Evolutionary conservation across 2,113 vertebrate genomes (phyloP).

Genomic region (Odobenus rosmarus): DNA sequence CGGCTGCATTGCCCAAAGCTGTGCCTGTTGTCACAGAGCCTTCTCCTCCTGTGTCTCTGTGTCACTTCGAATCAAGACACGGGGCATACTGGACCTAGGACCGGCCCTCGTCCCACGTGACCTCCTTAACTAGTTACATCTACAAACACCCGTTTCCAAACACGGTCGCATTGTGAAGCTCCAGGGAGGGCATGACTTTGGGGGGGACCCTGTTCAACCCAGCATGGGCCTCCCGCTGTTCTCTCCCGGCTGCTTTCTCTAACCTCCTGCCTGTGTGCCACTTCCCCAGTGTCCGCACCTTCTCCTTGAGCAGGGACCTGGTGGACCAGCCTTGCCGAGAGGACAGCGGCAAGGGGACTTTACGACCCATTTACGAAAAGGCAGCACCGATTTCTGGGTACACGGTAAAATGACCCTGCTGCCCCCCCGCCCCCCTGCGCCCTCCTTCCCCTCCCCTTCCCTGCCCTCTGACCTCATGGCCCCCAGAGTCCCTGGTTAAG

Average conservation of each 20-base stretch:
- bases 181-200: background rate
- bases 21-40: no score
- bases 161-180: background rate
- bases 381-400: background rate
- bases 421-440: background rate
- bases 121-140: background rate
- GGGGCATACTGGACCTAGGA: no score
- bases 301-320: background rate
- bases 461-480: background rate
- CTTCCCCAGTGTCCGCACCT: background rate
- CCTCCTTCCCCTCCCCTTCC: background rate
- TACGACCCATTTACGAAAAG: background rate
- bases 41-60: background rate
- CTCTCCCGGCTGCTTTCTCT: background rate
- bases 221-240: background rate
- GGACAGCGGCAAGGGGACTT: background rate
- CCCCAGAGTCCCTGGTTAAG: background rate
- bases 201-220: background rate
- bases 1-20: accelerated
- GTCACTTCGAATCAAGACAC: background rate
- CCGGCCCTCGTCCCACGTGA: background rate
- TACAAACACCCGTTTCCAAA: background rate
- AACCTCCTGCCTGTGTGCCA: background rate
- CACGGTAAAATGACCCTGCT: background rate
- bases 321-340: background rate